Percentiles rank a stretch among this genome's conserved stretches.
Evolutionary conservation across 1,140 invertebrate genomes (phyloP).

Genomic region (Eciton burchellii): DNA sequence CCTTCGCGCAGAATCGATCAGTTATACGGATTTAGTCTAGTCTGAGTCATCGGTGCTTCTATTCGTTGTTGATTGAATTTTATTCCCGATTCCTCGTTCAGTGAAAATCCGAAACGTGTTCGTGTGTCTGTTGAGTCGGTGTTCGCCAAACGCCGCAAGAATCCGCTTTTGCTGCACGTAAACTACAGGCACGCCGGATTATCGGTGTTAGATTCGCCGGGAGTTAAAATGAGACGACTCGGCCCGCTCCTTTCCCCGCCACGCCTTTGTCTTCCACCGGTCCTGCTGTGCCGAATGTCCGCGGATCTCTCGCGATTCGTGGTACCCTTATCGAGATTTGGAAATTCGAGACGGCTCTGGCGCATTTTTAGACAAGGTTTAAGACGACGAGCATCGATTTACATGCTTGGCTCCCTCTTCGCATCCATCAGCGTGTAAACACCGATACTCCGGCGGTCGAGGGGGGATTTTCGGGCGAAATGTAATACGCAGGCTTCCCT

Average conservation of each 20-base stretch:
- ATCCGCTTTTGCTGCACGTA: neutral
- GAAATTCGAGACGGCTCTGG: conserved; percentile 46
- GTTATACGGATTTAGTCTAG: too few species aligned
- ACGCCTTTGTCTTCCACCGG: neutral
- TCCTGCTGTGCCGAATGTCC: neutral
- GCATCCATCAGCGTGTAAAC: conserved; percentile 32
- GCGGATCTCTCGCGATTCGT: conserved; percentile 43
- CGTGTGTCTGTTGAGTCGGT: too few species aligned
- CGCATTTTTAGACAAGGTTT: conserved; percentile 36
- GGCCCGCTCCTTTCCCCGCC: neutral
- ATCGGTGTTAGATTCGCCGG: conserved; percentile 46
- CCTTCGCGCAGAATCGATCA: neutral
- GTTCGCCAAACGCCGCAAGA: too few species aligned
- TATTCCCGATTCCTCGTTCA: too few species aligned
- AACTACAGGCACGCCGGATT: conserved; percentile 15
- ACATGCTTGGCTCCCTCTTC: conserved; percentile 27
- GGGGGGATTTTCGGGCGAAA: conserved; percentile 25
- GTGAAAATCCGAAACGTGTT: too few species aligned
- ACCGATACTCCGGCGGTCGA: conserved; percentile 18
- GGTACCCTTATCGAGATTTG: conserved; percentile 56
- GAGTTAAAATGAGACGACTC: conserved; percentile 28
- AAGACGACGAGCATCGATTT: conserved; percentile 52
- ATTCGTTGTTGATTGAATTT: too few species aligned
- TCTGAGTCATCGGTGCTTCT: too few species aligned
- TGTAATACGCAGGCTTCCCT: conserved; percentile 1